phyloP scores from a whole-genome alignment of 2,797 vertebrate species.

The Mus caroli region DNA sequence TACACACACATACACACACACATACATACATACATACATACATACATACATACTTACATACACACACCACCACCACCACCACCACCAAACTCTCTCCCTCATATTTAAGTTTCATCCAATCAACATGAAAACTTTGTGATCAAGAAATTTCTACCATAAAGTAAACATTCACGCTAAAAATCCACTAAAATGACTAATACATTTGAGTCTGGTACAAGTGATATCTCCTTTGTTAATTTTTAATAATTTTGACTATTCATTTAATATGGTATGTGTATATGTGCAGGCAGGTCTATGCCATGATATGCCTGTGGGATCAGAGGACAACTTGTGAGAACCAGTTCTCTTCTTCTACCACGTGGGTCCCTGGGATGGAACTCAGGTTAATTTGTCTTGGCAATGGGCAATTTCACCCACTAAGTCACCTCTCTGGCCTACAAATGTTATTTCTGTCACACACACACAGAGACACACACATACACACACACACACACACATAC shows the following conservation, averaged over 20 bases:
- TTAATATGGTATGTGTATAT: neutral
- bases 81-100: neutral
- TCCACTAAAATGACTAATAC: neutral
- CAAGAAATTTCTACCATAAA: slow-evolving; percentile 9
- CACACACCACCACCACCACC: no score
- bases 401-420: neutral
- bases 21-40: no score
- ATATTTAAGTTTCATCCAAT: neutral
- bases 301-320: neutral
- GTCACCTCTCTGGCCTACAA: neutral
- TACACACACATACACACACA: neutral
- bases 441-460: neutral
- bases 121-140: neutral
- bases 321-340: neutral
- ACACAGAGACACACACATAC: no score
- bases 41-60: neutral
- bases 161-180: neutral
- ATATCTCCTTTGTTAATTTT: neutral
- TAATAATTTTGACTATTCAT: neutral
- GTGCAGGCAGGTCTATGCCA: neutral
- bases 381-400: no score
- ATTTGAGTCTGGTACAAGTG: neutral
- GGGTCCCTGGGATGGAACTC: no score
- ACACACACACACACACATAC: neutral
- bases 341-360: neutral